phyloP scores from a whole-genome alignment of 2,113 vertebrate genomes.

The Chaenogobius annularis region DNA sequence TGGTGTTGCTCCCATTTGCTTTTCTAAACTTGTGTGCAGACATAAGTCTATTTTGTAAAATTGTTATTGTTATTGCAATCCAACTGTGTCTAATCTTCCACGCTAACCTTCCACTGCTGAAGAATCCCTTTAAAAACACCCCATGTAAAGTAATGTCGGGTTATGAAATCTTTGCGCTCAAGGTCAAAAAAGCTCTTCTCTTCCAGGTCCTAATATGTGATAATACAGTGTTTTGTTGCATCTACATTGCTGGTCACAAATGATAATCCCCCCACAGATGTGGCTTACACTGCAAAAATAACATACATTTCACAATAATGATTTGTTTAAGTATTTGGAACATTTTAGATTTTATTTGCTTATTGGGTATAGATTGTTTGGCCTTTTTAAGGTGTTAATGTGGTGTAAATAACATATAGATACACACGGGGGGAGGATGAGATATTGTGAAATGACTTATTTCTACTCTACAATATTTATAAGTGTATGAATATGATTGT shows the following conservation, averaged over 20 bases:
- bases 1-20: neutral
- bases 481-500: too few species aligned
- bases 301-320: neutral
- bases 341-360: neutral
- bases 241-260: constrained; percentile 6
- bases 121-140: neutral
- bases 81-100: neutral
- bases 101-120: neutral
- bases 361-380: neutral
- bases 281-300: neutral
- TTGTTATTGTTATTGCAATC: neutral
- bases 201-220: neutral
- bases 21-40: neutral
- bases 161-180: neutral
- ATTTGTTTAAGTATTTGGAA: neutral
- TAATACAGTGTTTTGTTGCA: neutral
- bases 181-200: neutral
- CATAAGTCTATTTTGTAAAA: neutral
- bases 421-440: too few species aligned
- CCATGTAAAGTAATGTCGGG: neutral
- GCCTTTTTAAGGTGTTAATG: too few species aligned
- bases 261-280: constrained; percentile 23
- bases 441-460: too few species aligned
- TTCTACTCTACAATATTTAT: too few species aligned
- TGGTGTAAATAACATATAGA: too few species aligned